Conservation (phyloP, 2,797 vertebrate genomes). For the Typhlichthys eigenmanni region DNA sequence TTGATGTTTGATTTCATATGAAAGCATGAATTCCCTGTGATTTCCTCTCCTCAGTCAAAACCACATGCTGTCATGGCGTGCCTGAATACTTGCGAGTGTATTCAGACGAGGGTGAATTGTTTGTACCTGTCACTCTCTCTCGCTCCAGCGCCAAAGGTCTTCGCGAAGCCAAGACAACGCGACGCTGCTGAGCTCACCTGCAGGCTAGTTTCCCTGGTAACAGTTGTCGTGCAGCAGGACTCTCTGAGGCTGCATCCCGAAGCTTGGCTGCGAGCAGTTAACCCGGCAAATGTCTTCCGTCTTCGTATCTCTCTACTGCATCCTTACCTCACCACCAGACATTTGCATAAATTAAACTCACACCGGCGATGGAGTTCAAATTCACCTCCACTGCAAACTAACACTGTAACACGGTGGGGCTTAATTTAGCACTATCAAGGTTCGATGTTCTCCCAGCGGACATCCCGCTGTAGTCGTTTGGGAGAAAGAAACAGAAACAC, state of each 20-base stretch:
- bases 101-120: slow-evolving; percentile 45
- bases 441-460: slow-evolving; percentile 14
- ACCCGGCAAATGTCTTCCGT: slow-evolving; percentile 49
- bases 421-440: slow-evolving; percentile 66
- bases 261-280: slow-evolving; percentile 64
- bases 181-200: slow-evolving; percentile 64
- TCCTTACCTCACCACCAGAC: slow-evolving; percentile 39
- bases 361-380: slow-evolving; percentile 36
- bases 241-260: slow-evolving; percentile 68
- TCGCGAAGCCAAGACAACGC: slow-evolving; percentile 61
- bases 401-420: slow-evolving; percentile 41
- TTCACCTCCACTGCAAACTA: slow-evolving; percentile 51
- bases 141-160: slow-evolving; percentile 79
- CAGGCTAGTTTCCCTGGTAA: slow-evolving; percentile 86
- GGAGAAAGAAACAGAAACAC: slow-evolving; percentile 5
- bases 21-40: too few species aligned
- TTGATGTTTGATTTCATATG: too few species aligned
- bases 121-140: slow-evolving; percentile 69
- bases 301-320: slow-evolving; percentile 23
- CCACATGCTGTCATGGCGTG: background rate
- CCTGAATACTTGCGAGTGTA: slow-evolving; percentile 12
- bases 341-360: slow-evolving; percentile 45
- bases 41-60: background rate
- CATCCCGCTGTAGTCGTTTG: background rate
- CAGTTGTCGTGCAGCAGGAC: slow-evolving; percentile 76